Evolutionary conservation across 2,797 vertebrate genomes (phyloP).

Genomic region (Limnodromus scolopaceus): DNA sequence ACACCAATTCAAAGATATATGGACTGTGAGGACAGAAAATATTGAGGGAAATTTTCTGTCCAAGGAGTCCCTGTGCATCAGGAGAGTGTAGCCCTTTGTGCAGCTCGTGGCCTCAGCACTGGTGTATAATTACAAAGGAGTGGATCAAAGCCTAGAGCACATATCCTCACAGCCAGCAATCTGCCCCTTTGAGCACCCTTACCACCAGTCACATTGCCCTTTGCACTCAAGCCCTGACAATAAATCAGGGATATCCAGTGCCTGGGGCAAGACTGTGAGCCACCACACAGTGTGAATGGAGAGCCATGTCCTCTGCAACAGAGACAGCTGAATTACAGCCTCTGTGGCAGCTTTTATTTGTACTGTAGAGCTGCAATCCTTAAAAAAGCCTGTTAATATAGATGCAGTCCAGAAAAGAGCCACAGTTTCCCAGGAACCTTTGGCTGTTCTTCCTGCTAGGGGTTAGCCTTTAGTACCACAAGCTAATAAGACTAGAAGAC

Average conservation of each 20-base stretch:
- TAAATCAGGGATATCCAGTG: not conserved
- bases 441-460: not conserved
- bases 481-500: not conserved
- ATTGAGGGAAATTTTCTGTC: accelerated
- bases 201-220: not conserved
- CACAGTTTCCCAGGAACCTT: not conserved
- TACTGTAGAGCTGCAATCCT: not conserved
- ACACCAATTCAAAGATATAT: not conserved
- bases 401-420: not conserved
- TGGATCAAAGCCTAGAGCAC: not conserved
- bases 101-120: not conserved
- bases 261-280: not conserved
- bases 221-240: not conserved
- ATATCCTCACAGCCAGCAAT: not conserved
- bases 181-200: not conserved
- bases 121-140: not conserved
- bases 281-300: not conserved
- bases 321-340: not conserved
- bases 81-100: no score
- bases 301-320: not conserved
- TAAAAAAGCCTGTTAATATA: not conserved
- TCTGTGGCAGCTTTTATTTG: not conserved
- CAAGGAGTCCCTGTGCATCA: not conserved
- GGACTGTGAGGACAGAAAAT: not conserved
- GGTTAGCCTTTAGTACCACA: not conserved